Evolutionary conservation across 1,140 invertebrate species (phyloP), one percentile per base, ranked within the genome.

Genomic region (Uloborus diversus): DNA sequence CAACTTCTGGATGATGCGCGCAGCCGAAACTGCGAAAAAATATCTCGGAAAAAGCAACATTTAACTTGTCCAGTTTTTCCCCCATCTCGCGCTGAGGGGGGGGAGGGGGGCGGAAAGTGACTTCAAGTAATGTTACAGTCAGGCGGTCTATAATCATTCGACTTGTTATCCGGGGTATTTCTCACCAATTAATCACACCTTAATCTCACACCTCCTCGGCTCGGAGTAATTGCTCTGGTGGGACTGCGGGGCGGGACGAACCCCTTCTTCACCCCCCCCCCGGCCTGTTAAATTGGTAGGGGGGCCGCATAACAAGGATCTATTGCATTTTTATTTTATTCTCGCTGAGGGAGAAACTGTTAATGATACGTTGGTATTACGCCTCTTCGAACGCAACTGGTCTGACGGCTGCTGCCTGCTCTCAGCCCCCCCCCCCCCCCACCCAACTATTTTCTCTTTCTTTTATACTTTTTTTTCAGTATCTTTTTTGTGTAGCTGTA

Each of bases 291-390:
- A 42, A 9, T 7, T 42, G n/a, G 30, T 7, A 13, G 3, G 28
- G 5, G 42, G 35, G n/a, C 33, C 5, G 37, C 20, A 57, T 61
- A 73, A 61, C 57, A 35, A 73, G 56, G 35, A 75, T 75, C 59
- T 42, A 64, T 75, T 64, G 30, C 71, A 62, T 75, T 75, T 75
- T 75, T 75, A 75, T 75, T 75, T 75, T 75, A 75, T 75, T 75
- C 64, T 64, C 71, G 27, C 37, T n/a, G 42, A 3, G 20, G 30
- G 71, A 64, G 61, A 75, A 75, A 51, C 71, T 75, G 71, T 75
- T 75, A 75, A 75, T 75, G 71, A 64, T 59, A 75, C 56, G 71
- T 75, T 75, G 42, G 42, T 23, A 75, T 75, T 75, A 64, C 57
- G 71, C 59, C 49, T 64, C 64, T 62, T 64, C 20, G 71, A 64